Evolutionary conservation across 2,113 vertebrate species (phyloP).

Genomic region (Podiceps cristatus): DNA sequence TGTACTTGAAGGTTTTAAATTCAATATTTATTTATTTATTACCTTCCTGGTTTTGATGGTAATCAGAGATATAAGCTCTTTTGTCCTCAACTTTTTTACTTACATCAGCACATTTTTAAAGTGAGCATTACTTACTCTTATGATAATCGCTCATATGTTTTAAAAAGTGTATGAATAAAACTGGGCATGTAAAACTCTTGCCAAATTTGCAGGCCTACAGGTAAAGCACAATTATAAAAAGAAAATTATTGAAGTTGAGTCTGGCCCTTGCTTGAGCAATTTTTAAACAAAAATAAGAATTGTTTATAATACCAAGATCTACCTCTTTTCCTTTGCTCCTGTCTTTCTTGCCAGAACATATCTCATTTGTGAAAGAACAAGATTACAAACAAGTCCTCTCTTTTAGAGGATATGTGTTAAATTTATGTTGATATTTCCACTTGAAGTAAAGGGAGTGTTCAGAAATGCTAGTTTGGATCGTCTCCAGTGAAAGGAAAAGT

Average conservation of each 20-base stretch:
- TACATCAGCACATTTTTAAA: not conserved
- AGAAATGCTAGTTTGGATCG: accelerated
- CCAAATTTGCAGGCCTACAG: not conserved
- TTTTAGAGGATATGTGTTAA: not conserved
- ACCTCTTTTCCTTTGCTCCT: not conserved
- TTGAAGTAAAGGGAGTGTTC: not conserved
- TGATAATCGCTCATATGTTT: not conserved
- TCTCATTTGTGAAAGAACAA: not conserved
- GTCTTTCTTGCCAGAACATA: not conserved
- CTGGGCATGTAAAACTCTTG: not conserved
- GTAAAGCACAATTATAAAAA: not conserved
- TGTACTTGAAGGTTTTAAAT: not conserved
- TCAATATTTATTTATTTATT: not conserved
- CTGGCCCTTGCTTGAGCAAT: not conserved
- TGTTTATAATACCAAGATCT: not conserved
- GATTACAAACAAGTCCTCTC: not conserved
- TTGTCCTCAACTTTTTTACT: not conserved
- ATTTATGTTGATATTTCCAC: not conserved
- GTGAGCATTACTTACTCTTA: not conserved
- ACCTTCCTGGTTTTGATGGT: not conserved
- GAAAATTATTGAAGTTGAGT: not conserved
- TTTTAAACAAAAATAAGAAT: not conserved
- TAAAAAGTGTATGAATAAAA: not conserved
- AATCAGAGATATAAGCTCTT: not conserved
- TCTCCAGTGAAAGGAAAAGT: not conserved